These are phyloP conservation scores for Fulica atra DNA, from an alignment of 2,113 vertebrate genomes.

Conservation along the genomic window DNA sequence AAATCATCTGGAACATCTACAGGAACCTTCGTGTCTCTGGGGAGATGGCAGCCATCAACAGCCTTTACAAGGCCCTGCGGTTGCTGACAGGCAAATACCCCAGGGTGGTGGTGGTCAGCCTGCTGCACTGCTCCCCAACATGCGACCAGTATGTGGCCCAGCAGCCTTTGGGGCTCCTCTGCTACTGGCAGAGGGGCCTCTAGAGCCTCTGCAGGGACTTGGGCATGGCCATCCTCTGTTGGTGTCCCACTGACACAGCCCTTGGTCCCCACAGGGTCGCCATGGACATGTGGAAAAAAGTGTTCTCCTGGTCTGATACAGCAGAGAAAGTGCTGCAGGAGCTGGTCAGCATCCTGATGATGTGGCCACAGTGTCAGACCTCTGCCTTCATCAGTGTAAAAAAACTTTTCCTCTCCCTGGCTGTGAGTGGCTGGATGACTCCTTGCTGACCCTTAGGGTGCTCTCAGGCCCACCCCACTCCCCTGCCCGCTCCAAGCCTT, in stretches of 20 bases:
- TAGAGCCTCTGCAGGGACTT: too few species aligned
- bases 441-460: not conserved
- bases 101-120: not conserved
- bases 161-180: not conserved
- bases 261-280: rapidly evolving
- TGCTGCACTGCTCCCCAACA: not conserved
- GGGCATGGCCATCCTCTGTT: rapidly evolving
- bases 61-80: not conserved
- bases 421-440: not conserved
- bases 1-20: not conserved
- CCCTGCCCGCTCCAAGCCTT: not conserved
- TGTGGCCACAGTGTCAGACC: too few species aligned
- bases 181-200: not conserved
- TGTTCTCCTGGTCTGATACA: not conserved
- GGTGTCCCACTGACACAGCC: not conserved
- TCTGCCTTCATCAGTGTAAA: too few species aligned
- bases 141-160: not conserved
- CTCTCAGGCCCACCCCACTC: not conserved
- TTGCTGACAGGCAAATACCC: not conserved
- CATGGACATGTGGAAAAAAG: rapidly evolving
- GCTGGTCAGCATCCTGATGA: not conserved
- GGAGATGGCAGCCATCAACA: rapidly evolving
- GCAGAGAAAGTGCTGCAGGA: not conserved
- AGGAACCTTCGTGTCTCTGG: not conserved
- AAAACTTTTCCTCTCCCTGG: not conserved